These are phyloP conservation scores for Cheiracanthium punctorium DNA, from an alignment of 2,888 invertebrate species.

Conservation along the genomic window DNA sequence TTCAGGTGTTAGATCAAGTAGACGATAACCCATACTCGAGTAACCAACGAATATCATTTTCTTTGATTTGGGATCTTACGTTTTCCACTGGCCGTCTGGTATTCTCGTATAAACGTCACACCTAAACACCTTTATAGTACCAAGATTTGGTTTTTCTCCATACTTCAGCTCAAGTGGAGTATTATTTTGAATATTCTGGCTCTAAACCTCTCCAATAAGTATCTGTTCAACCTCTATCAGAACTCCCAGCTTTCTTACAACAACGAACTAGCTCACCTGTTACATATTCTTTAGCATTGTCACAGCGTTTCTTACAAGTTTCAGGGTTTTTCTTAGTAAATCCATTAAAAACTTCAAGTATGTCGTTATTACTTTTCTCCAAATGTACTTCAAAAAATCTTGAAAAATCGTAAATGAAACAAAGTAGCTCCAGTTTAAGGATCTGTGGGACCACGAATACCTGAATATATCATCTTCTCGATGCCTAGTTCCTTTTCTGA, in stretches of 20 bases:
- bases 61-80: background rate
- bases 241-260: too few species aligned
- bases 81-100: background rate
- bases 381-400: background rate
- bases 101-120: background rate
- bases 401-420: background rate
- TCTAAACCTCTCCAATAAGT: too few species aligned
- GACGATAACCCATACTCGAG: background rate
- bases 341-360: background rate
- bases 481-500: too few species aligned
- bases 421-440: background rate
- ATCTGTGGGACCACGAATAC: background rate
- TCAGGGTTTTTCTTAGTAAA: background rate
- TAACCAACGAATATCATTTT: background rate
- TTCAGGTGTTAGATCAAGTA: background rate
- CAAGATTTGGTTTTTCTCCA: too few species aligned
- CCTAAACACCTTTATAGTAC: too few species aligned
- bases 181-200: too few species aligned
- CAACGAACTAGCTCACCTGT: too few species aligned
- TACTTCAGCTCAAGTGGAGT: too few species aligned
- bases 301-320: background rate
- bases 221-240: too few species aligned
- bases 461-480: background rate
- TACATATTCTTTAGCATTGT: too few species aligned
- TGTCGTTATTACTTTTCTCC: background rate